Percentiles rank a stretch among this genome's conserved stretches.
phyloP scores from a whole-genome alignment of 1,140 invertebrate genomes.

The Arion vulgaris region DNA sequence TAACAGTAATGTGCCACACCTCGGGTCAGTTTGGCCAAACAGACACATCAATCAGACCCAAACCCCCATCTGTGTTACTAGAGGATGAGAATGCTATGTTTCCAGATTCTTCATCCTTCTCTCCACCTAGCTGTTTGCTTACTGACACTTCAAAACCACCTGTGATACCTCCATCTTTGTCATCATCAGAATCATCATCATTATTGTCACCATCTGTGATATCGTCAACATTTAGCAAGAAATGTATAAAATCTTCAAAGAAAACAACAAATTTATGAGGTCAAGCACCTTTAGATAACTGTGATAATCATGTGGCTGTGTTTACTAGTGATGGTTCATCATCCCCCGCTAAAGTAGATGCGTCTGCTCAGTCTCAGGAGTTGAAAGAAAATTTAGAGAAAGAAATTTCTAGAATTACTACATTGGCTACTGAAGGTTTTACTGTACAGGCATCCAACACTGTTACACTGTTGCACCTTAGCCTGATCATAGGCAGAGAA shows the following conservation, averaged over 20 bases:
- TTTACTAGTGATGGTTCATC: constrained; percentile 21
- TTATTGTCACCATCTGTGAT: neutral
- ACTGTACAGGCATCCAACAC: constrained; percentile 18
- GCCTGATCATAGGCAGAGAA: constrained; percentile 22
- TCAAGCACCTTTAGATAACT: neutral
- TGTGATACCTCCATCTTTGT: constrained; percentile 10
- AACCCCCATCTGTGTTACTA: constrained; percentile 2
- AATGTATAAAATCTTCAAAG: constrained; percentile 16
- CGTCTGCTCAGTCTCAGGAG: neutral
- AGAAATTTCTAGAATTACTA: constrained; percentile 19
- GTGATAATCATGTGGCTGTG: constrained; percentile 3
- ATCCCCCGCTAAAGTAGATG: constrained; percentile 6
- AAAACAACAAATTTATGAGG: neutral
- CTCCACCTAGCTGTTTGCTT: constrained; percentile 2
- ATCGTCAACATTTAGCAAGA: constrained; percentile 15
- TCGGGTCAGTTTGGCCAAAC: neutral
- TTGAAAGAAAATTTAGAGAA: constrained; percentile 17
- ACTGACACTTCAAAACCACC: neutral
- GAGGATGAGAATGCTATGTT: constrained; percentile 36
- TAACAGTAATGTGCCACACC: neutral
- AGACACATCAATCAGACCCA: neutral
- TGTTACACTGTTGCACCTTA: constrained; percentile 32
- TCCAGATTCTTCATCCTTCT: constrained; percentile 26
- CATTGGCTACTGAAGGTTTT: constrained; percentile 22
- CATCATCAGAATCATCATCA: constrained; percentile 5